Base-by-base conservation (phyloP, 37 sponge, comb jelly and placozoan species). In the Beroe forskalii region DNA sequence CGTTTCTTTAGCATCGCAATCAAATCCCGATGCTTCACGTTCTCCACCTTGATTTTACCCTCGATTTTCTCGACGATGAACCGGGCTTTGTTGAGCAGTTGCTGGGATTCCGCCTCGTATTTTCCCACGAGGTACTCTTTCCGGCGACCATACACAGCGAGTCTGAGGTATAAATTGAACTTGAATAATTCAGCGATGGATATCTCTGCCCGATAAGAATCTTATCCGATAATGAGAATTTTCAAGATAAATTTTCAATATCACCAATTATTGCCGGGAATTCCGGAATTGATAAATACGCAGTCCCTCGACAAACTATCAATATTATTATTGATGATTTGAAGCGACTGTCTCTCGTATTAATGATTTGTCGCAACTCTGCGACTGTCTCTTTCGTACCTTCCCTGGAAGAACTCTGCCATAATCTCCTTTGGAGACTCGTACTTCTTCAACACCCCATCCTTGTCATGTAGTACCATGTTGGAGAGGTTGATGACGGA, bases 61-160 rank as follows among this genome's bases (percentile, higher is more conserved):
- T 93, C 94, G 20, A 94, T 94, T 67, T 93, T 97, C 90, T 97
- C 98, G 62, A 93, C 23, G 44, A 97, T 96, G 80, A 97, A 97
- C 14, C 95, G 66, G 19, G 98, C 98, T 72, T 96, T 97, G 72
- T 92, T 93, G 76, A 86, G 40, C 25, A 96, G 91, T 39, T 90
- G 91, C 23, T 93, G 62, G 20, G 98, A 89, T 76, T 97, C 98
- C 0, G 98, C 96, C 39, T 83, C 61, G 60, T 95, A 94, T 90
- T 93, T 75, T 2, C 96, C 94, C 42, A 90, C 94, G 40, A 97
- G 90, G 43, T 67, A 97, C 0, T 93, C 93, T 91, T 95, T 97
- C 67, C 98, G 91, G 76, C 64, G 91, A 23, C 61, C 67, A 76
- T 97, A 97, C 41, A 91, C 22, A 28, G 92, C 92, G 76, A 96